phyloP scores from a whole-genome alignment of 2,888 invertebrate genomes.

The Andrena camellia region DNA sequence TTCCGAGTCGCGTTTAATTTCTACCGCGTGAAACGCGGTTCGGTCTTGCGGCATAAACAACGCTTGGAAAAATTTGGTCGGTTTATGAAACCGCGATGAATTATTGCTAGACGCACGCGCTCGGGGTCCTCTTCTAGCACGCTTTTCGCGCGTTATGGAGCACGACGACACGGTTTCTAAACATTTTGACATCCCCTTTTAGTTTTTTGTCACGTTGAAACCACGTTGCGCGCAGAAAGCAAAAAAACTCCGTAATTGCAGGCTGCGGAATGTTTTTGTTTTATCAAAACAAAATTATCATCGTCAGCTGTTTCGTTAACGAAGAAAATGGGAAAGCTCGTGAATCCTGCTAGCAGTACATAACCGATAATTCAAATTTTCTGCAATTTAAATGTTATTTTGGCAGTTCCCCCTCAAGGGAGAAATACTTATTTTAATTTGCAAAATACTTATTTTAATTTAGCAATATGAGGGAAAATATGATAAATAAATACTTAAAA shows the following conservation, averaged over 20 bases:
- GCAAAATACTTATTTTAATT: too few species aligned
- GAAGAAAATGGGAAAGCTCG: too few species aligned
- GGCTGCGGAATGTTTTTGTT: too few species aligned
- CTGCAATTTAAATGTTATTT: too few species aligned
- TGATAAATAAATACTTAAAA: too few species aligned
- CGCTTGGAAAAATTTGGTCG: constrained; percentile 6
- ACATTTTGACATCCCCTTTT: background rate
- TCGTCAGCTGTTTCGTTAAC: too few species aligned
- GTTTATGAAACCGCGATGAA: constrained; percentile 1
- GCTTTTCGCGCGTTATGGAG: background rate
- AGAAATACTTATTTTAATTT: too few species aligned
- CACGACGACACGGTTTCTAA: background rate
- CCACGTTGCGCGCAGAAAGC: background rate
- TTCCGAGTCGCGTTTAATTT: constrained; percentile 17
- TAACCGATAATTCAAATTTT: too few species aligned
- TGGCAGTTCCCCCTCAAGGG: too few species aligned
- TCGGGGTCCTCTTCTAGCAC: background rate
- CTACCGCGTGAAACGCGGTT: constrained; percentile 2
- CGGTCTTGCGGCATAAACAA: background rate
- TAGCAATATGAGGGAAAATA: too few species aligned
- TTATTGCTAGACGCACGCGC: background rate
- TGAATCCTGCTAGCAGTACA: too few species aligned
- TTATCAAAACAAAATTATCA: too few species aligned
- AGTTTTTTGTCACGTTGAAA: background rate
- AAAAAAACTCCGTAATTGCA: background rate